Evolutionary conservation across 2,113 vertebrate genomes (phyloP).

Genomic region (Ochotona princeps): DNA sequence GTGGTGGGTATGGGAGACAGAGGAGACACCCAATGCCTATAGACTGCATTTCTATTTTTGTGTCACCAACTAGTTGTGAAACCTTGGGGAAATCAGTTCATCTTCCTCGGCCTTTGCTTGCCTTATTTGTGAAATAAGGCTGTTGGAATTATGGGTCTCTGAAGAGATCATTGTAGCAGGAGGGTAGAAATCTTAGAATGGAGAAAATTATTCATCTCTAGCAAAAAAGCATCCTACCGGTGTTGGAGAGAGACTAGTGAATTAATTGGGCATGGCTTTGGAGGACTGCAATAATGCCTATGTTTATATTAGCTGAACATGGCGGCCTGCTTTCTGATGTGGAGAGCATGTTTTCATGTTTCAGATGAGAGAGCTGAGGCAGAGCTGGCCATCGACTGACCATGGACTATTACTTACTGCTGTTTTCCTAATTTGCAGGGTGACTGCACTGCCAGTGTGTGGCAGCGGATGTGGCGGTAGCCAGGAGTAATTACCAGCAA

Average conservation of each 20-base stretch:
- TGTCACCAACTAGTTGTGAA: neutral
- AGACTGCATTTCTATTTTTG: neutral
- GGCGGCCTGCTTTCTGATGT: neutral
- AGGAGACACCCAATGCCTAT: neutral
- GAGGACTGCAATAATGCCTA: neutral
- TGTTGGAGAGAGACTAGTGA: neutral
- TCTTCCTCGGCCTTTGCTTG: neutral
- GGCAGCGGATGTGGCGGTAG: neutral
- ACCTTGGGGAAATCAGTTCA: neutral
- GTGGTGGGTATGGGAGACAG: neutral
- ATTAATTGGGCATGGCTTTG: fast-evolving
- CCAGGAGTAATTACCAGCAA: neutral
- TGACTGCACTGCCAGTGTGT: neutral
- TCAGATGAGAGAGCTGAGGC: neutral
- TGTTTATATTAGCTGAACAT: neutral
- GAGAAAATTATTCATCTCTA: neutral
- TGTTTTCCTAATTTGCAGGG: neutral
- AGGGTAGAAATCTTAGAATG: neutral
- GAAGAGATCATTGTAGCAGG: neutral
- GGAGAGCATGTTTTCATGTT: neutral
- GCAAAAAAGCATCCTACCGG: neutral
- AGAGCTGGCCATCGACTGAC: neutral
- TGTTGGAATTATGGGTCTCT: neutral
- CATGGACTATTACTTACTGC: neutral
- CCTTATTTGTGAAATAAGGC: neutral